Percentiles rank a stretch among this genome's conserved stretches.
Conservation (phyloP, 2,113 vertebrate genomes). For the Brienomyrus longianalis region DNA sequence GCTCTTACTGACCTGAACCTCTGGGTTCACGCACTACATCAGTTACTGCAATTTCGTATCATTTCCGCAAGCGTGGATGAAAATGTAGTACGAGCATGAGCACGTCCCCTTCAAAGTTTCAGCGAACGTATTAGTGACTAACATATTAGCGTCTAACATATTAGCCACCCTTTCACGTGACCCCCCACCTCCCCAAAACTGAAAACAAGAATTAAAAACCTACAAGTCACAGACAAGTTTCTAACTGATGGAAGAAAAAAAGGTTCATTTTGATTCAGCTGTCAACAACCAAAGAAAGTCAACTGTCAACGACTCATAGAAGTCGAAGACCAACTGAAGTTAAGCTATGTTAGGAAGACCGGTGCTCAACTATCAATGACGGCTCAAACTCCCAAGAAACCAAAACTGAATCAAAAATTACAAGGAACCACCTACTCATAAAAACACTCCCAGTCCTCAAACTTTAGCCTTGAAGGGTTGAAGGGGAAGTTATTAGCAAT, state of each 20-base stretch:
- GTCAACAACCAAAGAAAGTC: not conserved
- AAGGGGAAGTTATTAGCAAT: not conserved
- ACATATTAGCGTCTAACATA: not conserved
- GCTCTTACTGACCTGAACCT: not conserved
- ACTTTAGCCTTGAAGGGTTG: not conserved
- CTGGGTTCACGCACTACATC: not conserved
- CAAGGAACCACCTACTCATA: not conserved
- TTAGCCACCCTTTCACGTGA: not conserved
- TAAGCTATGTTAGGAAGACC: not conserved
- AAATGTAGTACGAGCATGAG: not conserved
- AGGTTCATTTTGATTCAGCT: not conserved
- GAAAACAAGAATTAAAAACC: not conserved
- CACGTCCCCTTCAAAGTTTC: not conserved
- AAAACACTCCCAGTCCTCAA: not conserved
- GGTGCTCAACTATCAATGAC: not conserved
- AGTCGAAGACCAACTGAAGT: not conserved
- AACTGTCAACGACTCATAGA: not conserved
- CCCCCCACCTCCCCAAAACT: not conserved
- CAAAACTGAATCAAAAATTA: not conserved
- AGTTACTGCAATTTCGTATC: not conserved
- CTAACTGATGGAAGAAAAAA: not conserved
- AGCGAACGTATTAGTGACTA: not conserved
- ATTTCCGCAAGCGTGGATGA: not conserved
- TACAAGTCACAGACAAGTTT: not conserved
- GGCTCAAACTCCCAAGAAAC: not conserved